These are phyloP conservation scores for Nysson spinosus DNA, from an alignment of 2,888 invertebrate genomes.

Conservation along the genomic window DNA sequence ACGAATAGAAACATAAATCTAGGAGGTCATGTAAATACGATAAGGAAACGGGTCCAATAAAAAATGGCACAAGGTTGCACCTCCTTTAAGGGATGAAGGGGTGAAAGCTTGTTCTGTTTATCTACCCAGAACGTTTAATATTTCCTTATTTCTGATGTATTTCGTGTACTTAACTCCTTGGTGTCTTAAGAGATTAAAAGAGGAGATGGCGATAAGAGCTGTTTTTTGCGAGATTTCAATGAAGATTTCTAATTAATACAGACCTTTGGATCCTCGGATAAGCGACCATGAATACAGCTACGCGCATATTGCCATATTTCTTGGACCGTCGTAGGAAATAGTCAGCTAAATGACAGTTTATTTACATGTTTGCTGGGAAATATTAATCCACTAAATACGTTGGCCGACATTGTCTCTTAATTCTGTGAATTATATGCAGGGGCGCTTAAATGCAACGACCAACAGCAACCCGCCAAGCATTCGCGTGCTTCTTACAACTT, in stretches of 20 bases:
- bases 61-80: not conserved
- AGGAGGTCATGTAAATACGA: not conserved
- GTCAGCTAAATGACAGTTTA: constrained; percentile 70
- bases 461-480: too few species aligned
- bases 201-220: not conserved
- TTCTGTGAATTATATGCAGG: too few species aligned
- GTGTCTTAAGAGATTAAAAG: not conserved
- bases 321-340: constrained; percentile 51
- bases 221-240: not conserved
- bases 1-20: not conserved
- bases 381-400: constrained; percentile 57
- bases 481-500: too few species aligned
- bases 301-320: constrained; percentile 64
- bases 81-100: not conserved
- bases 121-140: too few species aligned
- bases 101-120: too few species aligned
- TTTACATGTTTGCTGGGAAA: constrained; percentile 65
- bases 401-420: constrained; percentile 63
- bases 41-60: not conserved
- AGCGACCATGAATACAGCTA: constrained; percentile 54
- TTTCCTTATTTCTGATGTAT: too few species aligned
- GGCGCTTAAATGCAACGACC: too few species aligned
- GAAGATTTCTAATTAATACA: constrained; percentile 34
- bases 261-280: constrained; percentile 68
- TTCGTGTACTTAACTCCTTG: too few species aligned